These are phyloP conservation scores for Euphysa ruthae DNA, from an alignment of 30 jellyfish, hydroid and myxozoan genomes.

Conservation along the genomic window DNA sequence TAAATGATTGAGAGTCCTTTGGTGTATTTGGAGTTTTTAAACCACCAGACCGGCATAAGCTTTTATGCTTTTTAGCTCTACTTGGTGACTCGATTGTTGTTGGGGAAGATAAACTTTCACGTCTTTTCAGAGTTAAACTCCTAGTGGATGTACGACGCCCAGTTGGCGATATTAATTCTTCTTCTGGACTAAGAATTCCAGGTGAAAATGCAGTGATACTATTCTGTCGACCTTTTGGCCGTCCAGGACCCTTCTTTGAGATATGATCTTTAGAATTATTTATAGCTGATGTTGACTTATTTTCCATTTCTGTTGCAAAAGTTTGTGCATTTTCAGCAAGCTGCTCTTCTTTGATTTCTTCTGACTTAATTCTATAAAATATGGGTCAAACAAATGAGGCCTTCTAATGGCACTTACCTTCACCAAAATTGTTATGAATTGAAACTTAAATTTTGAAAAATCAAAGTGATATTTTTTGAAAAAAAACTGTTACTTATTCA, in stretches of 20 bases:
- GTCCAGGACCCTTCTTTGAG: conserved; percentile 29
- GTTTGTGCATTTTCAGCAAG: no score
- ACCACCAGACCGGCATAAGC: background rate
- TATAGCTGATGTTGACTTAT: no score
- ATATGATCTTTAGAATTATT: no score
- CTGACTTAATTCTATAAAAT: background rate
- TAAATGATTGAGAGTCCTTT: background rate
- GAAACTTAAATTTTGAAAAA: no score
- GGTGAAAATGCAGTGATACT: conserved; percentile 4
- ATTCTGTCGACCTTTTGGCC: conserved; percentile 19
- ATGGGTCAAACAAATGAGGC: no score
- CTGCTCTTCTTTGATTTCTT: conserved; percentile 12
- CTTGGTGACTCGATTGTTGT: conserved; percentile 22
- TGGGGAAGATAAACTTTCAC: conserved; percentile 8
- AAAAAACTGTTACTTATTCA: no score
- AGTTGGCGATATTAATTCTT: conserved; percentile 6
- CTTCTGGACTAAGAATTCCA: conserved; percentile 3
- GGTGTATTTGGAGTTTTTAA: conserved; percentile 24
- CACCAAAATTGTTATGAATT: no score
- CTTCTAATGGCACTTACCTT: no score
- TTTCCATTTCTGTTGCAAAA: no score
- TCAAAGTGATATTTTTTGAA: no score
- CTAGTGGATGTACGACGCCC: conserved; percentile 17
- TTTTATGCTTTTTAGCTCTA: conserved; percentile 37
- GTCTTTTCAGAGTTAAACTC: background rate